phyloP scores from a whole-genome alignment of 2,888 invertebrate species.

The Spodoptera picta region DNA sequence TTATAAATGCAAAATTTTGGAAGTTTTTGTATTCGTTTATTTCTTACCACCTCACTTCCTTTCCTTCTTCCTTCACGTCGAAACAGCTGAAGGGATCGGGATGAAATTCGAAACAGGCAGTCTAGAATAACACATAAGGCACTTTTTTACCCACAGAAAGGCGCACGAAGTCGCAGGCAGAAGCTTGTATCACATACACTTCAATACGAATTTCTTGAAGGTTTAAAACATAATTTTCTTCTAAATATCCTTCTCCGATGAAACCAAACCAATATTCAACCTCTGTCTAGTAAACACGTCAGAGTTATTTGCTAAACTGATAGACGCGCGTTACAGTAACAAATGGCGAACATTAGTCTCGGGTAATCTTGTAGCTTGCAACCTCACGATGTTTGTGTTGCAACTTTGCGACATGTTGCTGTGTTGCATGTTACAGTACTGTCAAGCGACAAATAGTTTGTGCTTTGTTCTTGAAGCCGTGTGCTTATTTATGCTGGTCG shows the following conservation, averaged over 20 bases:
- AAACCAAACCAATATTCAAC: neutral
- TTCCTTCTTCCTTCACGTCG: no score
- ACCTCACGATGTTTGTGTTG: constrained; percentile 35
- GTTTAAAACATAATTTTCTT: no score
- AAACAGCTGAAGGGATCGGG: no score
- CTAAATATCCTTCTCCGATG: neutral
- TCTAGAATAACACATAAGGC: no score
- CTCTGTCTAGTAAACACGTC: neutral
- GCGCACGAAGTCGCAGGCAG: no score
- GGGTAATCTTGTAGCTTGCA: constrained; percentile 39
- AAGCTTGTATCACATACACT: no score
- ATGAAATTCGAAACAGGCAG: no score
- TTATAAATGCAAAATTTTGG: no score
- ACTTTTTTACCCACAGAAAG: no score
- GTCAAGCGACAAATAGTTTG: constrained; percentile 39
- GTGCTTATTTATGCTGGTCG: neutral
- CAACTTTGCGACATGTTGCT: constrained; percentile 37
- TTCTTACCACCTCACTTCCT: no score
- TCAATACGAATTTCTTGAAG: no score
- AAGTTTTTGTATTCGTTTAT: no score
- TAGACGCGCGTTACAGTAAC: constrained; percentile 28
- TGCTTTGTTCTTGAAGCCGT: constrained; percentile 22
- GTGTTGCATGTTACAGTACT: constrained; percentile 4
- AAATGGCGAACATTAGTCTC: constrained; percentile 41
- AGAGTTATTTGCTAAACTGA: constrained; percentile 16